A percentile compares a stretch with the other conserved stretches of the same genome.
Conservation (phyloP, 2,113 vertebrate species). For the Oncorhynchus keta region DNA sequence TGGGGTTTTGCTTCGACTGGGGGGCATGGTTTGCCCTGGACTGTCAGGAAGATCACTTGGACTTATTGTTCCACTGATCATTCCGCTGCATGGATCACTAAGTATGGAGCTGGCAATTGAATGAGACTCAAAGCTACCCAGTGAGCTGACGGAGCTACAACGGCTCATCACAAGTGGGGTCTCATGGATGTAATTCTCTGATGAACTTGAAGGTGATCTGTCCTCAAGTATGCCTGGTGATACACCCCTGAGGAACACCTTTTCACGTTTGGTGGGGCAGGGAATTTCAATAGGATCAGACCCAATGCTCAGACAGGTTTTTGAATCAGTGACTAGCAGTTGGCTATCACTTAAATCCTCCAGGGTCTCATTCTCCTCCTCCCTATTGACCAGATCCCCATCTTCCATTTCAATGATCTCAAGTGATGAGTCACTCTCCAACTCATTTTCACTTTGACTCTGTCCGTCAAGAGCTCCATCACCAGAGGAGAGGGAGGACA, state of each 20-base stretch:
- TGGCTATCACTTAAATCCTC: slow-evolving; percentile 75
- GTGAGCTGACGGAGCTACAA: slow-evolving; percentile 95
- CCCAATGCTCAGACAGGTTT: slow-evolving; percentile 61
- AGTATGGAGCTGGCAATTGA: slow-evolving; percentile 98
- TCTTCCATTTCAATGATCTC: slow-evolving; percentile 92
- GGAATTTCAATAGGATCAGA: slow-evolving; percentile 80
- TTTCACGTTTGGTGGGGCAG: slow-evolving; percentile 66
- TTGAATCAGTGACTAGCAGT: slow-evolving; percentile 73
- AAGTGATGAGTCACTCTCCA: slow-evolving; percentile 85
- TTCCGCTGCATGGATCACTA: slow-evolving; percentile 95
- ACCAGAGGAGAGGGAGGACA: slow-evolving; percentile 91
- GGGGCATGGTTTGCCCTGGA: slow-evolving; percentile 97
- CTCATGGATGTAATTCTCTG: slow-evolving; percentile 94
- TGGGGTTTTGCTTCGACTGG: slow-evolving; percentile 95
- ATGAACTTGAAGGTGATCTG: slow-evolving; percentile 91
- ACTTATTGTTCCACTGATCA: slow-evolving; percentile 93
- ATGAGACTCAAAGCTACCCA: slow-evolving; percentile 93
- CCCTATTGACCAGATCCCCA: slow-evolving; percentile 57
- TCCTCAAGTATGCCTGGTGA: slow-evolving; percentile 81
- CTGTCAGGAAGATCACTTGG: slow-evolving; percentile 97
- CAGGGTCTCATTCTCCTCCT: slow-evolving; percentile 71
- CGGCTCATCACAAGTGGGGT: slow-evolving; percentile 94
- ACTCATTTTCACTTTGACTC: slow-evolving; percentile 79
- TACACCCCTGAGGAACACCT: slow-evolving; percentile 69
- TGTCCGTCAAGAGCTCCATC: slow-evolving; percentile 83